Conservation (phyloP, 1,140 invertebrate species). For the Lepidurus apus region DNA sequence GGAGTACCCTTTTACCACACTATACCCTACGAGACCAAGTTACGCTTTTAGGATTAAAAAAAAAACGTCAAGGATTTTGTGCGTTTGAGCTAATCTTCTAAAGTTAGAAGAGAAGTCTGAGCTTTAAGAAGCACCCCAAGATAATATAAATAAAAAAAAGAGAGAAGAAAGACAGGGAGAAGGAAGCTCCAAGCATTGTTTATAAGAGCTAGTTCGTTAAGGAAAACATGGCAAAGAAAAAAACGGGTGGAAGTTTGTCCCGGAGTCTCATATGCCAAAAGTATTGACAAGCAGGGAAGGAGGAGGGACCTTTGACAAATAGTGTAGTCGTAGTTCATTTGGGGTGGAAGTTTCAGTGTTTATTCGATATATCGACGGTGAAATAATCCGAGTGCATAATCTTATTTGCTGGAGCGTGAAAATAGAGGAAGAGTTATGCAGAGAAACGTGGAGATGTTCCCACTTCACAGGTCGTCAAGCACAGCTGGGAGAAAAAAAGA, state of each 20-base stretch:
- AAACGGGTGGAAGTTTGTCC: neutral
- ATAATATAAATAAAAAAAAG: neutral
- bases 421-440: conserved; percentile 15
- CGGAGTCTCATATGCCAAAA: neutral
- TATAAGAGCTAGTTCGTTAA: conserved; percentile 6
- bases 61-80: neutral
- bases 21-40: neutral
- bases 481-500: conserved; percentile 1
- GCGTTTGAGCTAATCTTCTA: neutral
- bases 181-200: neutral
- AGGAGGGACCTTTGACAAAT: neutral
- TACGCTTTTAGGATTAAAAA: neutral
- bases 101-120: neutral
- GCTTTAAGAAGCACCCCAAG: neutral
- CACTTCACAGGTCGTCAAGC: conserved; percentile 14
- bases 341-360: neutral
- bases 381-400: neutral
- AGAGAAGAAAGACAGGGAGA: neutral
- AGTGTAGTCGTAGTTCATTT: too few relatives aligned
- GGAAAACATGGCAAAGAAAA: neutral
- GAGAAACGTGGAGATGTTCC: neutral
- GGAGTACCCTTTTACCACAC: neutral
- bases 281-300: neutral
- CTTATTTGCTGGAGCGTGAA: neutral
- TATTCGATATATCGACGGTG: neutral